Percentiles rank a stretch among this genome's conserved stretches.
phyloP scores from a whole-genome alignment of 2,888 invertebrate genomes.

The Punctoribates punctum region DNA sequence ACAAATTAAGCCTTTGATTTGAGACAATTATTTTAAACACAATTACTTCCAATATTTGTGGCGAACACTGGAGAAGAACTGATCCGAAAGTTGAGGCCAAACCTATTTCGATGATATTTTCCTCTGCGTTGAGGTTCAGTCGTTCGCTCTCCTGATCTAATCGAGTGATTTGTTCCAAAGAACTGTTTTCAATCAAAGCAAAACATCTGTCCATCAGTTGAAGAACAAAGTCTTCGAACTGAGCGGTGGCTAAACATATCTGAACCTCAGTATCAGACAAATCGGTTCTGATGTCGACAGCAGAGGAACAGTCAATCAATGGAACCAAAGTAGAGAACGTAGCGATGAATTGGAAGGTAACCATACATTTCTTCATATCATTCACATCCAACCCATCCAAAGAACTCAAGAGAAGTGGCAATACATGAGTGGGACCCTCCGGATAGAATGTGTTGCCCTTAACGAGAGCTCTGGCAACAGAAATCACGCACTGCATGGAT shows the following conservation, averaged over 20 bases:
- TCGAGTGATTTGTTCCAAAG: neutral
- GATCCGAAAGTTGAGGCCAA: conserved; percentile 65
- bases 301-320: conserved; percentile 76
- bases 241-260: conserved; percentile 73
- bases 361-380: conserved; percentile 63
- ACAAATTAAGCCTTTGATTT: conserved; percentile 47
- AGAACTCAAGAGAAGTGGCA: conserved; percentile 72
- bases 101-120: conserved; percentile 67
- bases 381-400: conserved; percentile 88
- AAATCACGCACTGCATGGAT: conserved; percentile 66
- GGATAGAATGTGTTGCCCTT: conserved; percentile 59
- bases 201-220: conserved; percentile 69
- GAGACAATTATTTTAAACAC: neutral
- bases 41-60: conserved; percentile 58
- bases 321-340: conserved; percentile 74
- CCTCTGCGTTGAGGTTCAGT: conserved; percentile 67
- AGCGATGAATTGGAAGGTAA: conserved; percentile 73
- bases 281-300: conserved; percentile 64
- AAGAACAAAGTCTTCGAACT: conserved; percentile 81
- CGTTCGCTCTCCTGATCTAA: conserved; percentile 49
- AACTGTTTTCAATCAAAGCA: conserved; percentile 52
- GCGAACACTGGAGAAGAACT: conserved; percentile 70
- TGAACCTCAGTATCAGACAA: conserved; percentile 70
- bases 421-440: conserved; percentile 73
- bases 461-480: conserved; percentile 66